Percentiles rank a stretch among this genome's conserved stretches.
Evolutionary conservation across 1,140 invertebrate species (phyloP).

Genomic region (Zaprionus kolodkinae): DNA sequence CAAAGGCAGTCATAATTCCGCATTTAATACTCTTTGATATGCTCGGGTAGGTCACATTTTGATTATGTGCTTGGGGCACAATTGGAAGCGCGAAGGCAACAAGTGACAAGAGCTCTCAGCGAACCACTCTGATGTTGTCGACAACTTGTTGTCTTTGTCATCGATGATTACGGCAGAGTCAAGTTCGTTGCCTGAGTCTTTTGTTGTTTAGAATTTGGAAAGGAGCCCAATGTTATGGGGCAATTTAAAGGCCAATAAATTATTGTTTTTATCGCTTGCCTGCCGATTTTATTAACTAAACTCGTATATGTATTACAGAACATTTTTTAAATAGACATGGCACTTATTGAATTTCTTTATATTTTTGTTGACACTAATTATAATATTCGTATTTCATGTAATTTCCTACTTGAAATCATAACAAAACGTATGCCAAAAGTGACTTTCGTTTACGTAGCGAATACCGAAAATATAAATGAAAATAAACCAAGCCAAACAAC

Average conservation of each 20-base stretch:
- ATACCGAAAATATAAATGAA: constrained; percentile 22
- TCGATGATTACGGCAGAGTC: constrained; percentile 62
- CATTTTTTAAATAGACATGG: not conserved
- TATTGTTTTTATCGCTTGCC: constrained; percentile 25
- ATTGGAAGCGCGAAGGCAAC: constrained; percentile 69
- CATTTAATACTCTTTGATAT: constrained; percentile 46
- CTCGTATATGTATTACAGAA: not conserved
- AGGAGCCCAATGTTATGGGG: constrained; percentile 27
- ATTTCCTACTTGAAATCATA: constrained; percentile 71
- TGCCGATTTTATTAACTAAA: not conserved
- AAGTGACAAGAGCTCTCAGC: constrained; percentile 74
- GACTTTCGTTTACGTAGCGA: constrained; percentile 72
- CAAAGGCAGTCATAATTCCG: constrained; percentile 55
- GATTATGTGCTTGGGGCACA: constrained; percentile 58
- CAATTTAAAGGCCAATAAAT: constrained; percentile 27
- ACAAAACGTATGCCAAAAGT: constrained; percentile 71
- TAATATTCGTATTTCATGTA: constrained; percentile 49
- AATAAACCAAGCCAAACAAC: constrained; percentile 23
- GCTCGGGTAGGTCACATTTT: constrained; percentile 40
- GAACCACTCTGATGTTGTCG: constrained; percentile 62
- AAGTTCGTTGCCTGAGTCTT: constrained; percentile 73
- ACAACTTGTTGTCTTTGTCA: constrained; percentile 63
- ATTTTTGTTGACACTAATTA: constrained; percentile 8
- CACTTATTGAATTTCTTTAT: not conserved
- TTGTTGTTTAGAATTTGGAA: constrained; percentile 55